Base-by-base conservation (phyloP, 2,888 invertebrate species). In the Prostheceraeus crozeri region DNA sequence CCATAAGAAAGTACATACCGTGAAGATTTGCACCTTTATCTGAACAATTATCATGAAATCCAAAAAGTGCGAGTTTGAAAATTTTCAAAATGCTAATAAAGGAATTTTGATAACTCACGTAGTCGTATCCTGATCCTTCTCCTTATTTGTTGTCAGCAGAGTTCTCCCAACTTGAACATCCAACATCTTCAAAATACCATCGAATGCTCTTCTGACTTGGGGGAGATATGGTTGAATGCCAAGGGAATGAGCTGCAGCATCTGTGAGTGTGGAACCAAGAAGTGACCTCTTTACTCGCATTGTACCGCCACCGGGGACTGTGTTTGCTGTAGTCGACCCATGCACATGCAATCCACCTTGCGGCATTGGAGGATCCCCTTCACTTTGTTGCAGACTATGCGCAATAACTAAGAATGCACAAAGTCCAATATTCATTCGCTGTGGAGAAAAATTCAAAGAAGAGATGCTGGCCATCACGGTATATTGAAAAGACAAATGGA, bases 391-490 rank as follows among this genome's bases (percentile, higher is more conserved):
- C 57, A 98, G 79, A 68, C 93, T 89, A 73, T 99, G 98, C 0
- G 98, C 94, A 1, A 99, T 94, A 0, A 98, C 96, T 10, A 99
- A 81, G 74, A 99, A 93, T 1, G 98, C 96, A 68, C 98, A 82
- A 52, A 99, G 80, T 0, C 98, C 98, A 58, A 99, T 96, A 68
- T 90, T 94, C 96, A 99, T 98, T 63, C 98, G 80, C 78, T 77
- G 68, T 14, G 61, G 61, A 35, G 3, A 11, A 25, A 31, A 59
- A 27, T 57, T 30, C 64, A 28, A 48, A 59, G 3, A 21, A 33
- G 16, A 36, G 3, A 16, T 1, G 19, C 14, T 27, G 8, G 33
- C n/a, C 21, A 30, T 59, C 10, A 45, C 35, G 52, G 8, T 14
- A 16, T 10, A 45, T 45, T 45, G 45, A 45, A n/a, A n/a, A n/a